Evolutionary conservation across 2,797 vertebrate genomes (phyloP), one percentile per base, ranked within the genome.

Genomic region (Ctenopoma multispine): DNA sequence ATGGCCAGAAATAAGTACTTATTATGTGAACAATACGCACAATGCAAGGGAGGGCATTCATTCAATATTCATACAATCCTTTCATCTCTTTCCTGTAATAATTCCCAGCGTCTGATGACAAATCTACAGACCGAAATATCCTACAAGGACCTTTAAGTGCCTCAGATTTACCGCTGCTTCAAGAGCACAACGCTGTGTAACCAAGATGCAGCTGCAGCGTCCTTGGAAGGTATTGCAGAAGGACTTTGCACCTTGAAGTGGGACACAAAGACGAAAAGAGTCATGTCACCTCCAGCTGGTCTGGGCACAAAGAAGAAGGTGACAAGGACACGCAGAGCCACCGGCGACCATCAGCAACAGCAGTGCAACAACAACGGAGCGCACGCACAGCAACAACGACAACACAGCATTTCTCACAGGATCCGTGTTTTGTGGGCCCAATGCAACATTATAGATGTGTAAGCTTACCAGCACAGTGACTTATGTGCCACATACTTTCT

Each of bases 211-310:
- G 90, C 86, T 77, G 87, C 82, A 75, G 74, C 81, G 83, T 73
- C 92, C 90, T 92, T 90, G 89, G 87, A 44, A 75, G 67, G 82
- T 72, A 89, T 69, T 72, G 86, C 79, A 74, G 82, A 84, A 80
- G 86, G 90, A 88, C 89, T 90, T 90, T 91, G 87, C 92, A 89
- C 89, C 90, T 90, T 90, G 72, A 88, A 91, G 90, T 87, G 85
- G 85, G 86, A 83, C 86, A 85, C 81, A 84, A 87, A 86, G 84
- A 92, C 63, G 64, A 83, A 80, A 82, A 69, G 81, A 84, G 84
- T 64, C 82, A 59, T 87, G 89, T 92, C 92, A 90, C 86, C 88
- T 90, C 90, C 91, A 92, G 91, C 90, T 93, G 92, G 89, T 86
- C 82, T 56, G 57, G 71, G 55, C 87, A 80, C 79, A 81, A 84